Percentiles rank a stretch among this genome's conserved stretches.
phyloP scores from a whole-genome alignment of 1,140 invertebrate genomes.

The Geopemphigus sp. region DNA sequence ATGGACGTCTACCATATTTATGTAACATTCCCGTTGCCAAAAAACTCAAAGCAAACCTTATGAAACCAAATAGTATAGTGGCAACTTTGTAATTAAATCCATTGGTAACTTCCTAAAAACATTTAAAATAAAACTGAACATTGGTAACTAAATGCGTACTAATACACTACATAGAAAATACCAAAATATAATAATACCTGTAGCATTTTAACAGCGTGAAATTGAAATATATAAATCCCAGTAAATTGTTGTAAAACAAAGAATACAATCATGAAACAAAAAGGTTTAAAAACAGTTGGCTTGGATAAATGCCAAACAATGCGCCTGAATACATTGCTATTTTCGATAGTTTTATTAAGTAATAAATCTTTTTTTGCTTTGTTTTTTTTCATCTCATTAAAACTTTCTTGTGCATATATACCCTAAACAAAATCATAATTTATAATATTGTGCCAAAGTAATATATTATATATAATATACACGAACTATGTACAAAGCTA shows the following conservation, averaged over 20 bases:
- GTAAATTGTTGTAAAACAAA: constrained; percentile 65
- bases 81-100: constrained; percentile 59
- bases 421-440: background rate
- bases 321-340: constrained; percentile 8
- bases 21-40: constrained; percentile 60
- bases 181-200: constrained; percentile 54
- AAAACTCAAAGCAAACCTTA: constrained; percentile 64
- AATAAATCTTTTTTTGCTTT: constrained; percentile 51
- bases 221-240: constrained; percentile 68
- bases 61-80: constrained; percentile 64
- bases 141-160: background rate
- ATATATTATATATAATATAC: no score
- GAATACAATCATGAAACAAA: constrained; percentile 60
- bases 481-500: no score
- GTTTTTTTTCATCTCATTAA: constrained; percentile 22
- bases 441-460: no score
- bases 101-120: constrained; percentile 57
- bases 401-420: background rate
- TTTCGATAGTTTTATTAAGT: background rate
- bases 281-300: constrained; percentile 64
- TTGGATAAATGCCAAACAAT: constrained; percentile 52
- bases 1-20: constrained; percentile 58
- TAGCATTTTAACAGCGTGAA: constrained; percentile 68
- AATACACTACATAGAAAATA: background rate
- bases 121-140: background rate